These are phyloP conservation scores for Phasianus colchicus DNA, from an alignment of 2,113 vertebrate genomes.

Conservation along the genomic window DNA sequence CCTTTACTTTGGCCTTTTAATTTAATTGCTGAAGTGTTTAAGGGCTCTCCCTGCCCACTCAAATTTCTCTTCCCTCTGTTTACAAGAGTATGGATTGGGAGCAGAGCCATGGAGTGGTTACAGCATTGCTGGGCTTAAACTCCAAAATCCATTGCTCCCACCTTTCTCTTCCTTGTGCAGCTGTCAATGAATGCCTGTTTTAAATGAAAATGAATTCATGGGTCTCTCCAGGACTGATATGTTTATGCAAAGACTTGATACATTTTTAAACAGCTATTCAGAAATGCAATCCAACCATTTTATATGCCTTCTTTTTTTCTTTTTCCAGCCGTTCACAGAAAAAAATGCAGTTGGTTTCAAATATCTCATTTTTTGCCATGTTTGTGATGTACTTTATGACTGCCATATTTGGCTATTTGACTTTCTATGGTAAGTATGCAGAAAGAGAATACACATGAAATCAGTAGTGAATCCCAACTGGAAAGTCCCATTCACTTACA, in stretches of 20 bases:
- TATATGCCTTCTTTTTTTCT: slow-evolving; percentile 20
- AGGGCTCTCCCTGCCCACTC: neutral
- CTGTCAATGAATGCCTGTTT: neutral
- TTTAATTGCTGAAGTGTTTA: neutral
- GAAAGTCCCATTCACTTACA: neutral
- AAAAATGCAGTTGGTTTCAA: slow-evolving; percentile 85
- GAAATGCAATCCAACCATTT: slow-evolving; percentile 31
- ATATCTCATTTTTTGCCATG: slow-evolving; percentile 86
- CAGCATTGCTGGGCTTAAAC: neutral
- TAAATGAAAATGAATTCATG: slow-evolving; percentile 16
- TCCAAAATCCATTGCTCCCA: neutral
- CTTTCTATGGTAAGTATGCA: slow-evolving; percentile 83
- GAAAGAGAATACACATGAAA: slow-evolving; percentile 32
- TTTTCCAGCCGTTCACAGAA: slow-evolving; percentile 81
- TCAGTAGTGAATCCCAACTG: neutral
- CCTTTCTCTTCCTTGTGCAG: neutral
- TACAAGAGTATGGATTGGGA: neutral
- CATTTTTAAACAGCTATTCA: slow-evolving; percentile 21
- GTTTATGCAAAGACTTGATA: slow-evolving; percentile 9
- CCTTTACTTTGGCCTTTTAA: slow-evolving; percentile 17
- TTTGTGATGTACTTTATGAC: slow-evolving; percentile 86
- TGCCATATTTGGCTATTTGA: slow-evolving; percentile 86
- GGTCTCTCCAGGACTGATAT: neutral
- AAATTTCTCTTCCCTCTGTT: neutral
- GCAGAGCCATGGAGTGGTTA: neutral